Conservation (phyloP, 2,113 vertebrate species). For the Scolopax mira region DNA sequence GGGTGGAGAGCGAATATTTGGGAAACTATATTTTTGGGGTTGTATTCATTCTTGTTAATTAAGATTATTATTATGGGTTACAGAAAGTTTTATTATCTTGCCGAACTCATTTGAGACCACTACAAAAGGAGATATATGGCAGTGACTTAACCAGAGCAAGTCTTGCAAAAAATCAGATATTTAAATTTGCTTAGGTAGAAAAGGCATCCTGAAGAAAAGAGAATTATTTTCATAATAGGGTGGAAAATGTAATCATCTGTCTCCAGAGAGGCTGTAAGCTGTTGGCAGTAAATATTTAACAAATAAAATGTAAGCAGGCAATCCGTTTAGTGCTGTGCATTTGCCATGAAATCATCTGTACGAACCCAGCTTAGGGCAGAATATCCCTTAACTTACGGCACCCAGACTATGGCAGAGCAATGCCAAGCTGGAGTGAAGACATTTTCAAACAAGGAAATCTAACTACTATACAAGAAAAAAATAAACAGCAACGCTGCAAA, state of each 20-base stretch:
- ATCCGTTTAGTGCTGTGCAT: not conserved
- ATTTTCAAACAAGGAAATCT: not conserved
- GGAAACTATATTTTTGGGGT: not conserved
- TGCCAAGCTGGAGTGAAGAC: not conserved
- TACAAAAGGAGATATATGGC: not conserved
- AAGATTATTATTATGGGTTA: not conserved
- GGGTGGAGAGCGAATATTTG: not conserved
- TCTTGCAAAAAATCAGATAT: not conserved
- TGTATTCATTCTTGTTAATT: not conserved
- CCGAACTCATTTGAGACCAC: not conserved
- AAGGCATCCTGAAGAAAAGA: not conserved
- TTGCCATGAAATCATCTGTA: not conserved
- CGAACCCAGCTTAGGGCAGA: not conserved
- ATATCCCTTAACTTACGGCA: not conserved
- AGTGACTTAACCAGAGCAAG: not conserved
- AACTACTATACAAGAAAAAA: not conserved
- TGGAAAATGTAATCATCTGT: not conserved
- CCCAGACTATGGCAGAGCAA: fast-evolving
- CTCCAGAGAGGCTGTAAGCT: not conserved
- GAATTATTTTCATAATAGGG: not conserved
- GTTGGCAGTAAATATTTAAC: not conserved
- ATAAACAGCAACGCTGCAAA: not conserved
- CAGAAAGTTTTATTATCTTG: not conserved
- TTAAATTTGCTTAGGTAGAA: not conserved
- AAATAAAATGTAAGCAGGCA: not conserved